Evolutionary conservation across 2,797 vertebrate species (phyloP).

Genomic region (Oreortyx pictus): DNA sequence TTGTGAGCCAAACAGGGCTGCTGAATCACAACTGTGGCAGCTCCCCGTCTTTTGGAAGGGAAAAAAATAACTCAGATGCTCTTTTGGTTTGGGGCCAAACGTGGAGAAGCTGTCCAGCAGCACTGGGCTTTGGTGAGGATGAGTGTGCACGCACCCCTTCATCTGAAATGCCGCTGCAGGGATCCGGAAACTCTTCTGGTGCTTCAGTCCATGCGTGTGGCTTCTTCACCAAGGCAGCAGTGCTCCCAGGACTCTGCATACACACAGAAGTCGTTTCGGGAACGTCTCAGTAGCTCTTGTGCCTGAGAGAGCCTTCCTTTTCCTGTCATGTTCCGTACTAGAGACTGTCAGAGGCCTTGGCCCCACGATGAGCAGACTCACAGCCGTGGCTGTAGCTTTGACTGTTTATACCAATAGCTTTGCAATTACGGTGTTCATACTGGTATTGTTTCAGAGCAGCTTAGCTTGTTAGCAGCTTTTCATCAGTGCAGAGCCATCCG

Average conservation of each 20-base stretch:
- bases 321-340: accelerated
- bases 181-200: background rate
- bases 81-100: background rate
- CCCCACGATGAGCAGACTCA: background rate
- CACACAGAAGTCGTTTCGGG: background rate
- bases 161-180: background rate
- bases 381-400: background rate
- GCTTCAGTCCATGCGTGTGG: background rate
- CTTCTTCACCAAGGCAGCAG: background rate
- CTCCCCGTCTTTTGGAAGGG: background rate
- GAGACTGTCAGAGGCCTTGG: background rate
- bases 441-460: background rate
- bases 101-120: background rate
- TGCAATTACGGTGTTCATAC: background rate
- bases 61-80: background rate
- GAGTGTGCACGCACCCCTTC: background rate
- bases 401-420: background rate
- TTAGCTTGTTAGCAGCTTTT: background rate
- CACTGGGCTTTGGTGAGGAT: background rate
- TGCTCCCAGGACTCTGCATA: too few relatives aligned
- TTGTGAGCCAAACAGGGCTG: accelerated
- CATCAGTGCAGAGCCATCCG: accelerated
- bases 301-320: background rate
- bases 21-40: background rate
- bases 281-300: accelerated